Base-by-base conservation (phyloP, 1,140 invertebrate species). In the Monochamus saltuarius region DNA sequence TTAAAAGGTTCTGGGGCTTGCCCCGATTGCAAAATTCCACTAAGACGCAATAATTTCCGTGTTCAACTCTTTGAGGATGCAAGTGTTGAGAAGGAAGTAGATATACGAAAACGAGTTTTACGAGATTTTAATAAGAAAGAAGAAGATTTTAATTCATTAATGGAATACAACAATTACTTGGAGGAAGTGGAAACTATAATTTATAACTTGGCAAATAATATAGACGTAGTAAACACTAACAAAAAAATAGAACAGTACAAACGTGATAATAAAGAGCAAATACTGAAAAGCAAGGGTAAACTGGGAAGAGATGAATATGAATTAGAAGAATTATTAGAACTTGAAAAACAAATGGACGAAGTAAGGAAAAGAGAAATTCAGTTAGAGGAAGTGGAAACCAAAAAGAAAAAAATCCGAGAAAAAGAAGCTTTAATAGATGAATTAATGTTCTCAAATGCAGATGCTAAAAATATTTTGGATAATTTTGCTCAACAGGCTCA, bases 31-130 rank as follows among this genome's bases (percentile, higher is more conserved):
- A 84, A 87, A 66, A 89, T 93, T 37, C 85, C 91, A 4, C 76
- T 99, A 34, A 81, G 94, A 8, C 83, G 94, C 68, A 89, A 85
- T 69, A 95, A 97, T 75, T 99, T 97, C 76, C 84, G 96, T 39
- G 84, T 97, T 14, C 95, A 98, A 73, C 78, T 98, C 4, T 99
- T 99, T 75, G 97, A 99, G 82, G 96, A 99, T 83, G 79, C 95
- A 1, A 84, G 84, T 78, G 91, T 99, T 1, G 97, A 99, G 79
- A 98, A 98, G 75, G 97, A 99, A 83, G 88, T 99, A 7, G 95
- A 98, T 69, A 97, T 99, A 67, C 81, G 97, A 14, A 92, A 90
- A 74, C 84, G 89, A 69, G 85, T 98, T 22, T 75, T 97, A 0
- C 89, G 90, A 73, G 94, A 96, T 76, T 97, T 89, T 69, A 96